Base-by-base conservation (phyloP, 1,140 invertebrate species). In the Wiebesia pumilae region DNA sequence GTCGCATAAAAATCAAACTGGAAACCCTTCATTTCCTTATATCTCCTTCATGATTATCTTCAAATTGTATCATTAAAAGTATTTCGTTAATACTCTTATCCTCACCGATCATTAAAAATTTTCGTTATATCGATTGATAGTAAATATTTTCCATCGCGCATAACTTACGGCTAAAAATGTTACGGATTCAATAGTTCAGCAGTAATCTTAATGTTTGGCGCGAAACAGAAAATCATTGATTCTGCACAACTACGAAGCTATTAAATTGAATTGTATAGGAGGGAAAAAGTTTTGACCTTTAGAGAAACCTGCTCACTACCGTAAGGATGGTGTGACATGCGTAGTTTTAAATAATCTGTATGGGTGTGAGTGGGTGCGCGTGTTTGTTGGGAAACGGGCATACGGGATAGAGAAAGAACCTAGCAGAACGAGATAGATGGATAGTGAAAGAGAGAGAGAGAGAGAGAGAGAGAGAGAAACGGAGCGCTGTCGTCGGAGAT, bases 291-390 rank as follows among this genome's bases (percentile, higher is more conserved):
- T 86, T 83, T 47, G 71, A 85, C 38, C 84, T 7, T 24, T 67
- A 35, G 14, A 69, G 65, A 67, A 75, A 47, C 47, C 58, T 69
- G 21, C 30, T 67, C n/a, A 73, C 16, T 24, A 47, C 47, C 27
- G 30, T 7, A 3, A 40, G 78, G 38, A 27, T 7, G 38, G 54
- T 7, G 4, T 47, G 67, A 58, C 90, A 90, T 91, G 92, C 91
- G 91, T 93, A 93, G 91, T 94, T 93, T 93, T 94, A 93, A 94
- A 94, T 93, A 93, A 91, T 93, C 91, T 90, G 90, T 92, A 90
- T 88, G 89, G 89, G 89, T 88, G 88, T 30, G 54, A 67, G 82
- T 78, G 79, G 80, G 38, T 19, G 80, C 84, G 85, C 47, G 51
- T 83, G 79, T 83, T 82, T 87, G 69, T 79, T 86, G 88, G 88